Percentiles rank a stretch among this genome's conserved stretches.
Evolutionary conservation across 2,888 invertebrate species (phyloP).

Genomic region (Melipona bicolor): DNA sequence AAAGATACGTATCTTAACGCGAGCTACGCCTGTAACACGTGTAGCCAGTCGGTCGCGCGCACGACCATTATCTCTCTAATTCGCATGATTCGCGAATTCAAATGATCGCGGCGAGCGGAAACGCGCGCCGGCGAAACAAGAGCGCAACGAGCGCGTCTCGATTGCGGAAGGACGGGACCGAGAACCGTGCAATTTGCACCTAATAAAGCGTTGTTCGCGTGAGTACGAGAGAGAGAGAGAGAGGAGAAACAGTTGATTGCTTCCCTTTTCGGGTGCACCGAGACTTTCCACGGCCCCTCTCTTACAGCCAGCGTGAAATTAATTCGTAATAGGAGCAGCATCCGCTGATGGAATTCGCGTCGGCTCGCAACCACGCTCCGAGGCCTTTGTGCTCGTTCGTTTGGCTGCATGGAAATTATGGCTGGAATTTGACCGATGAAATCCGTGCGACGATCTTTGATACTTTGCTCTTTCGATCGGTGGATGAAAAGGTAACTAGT

Average conservation of each 20-base stretch:
- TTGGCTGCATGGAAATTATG: conserved; percentile 41
- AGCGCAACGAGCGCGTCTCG: conserved; percentile 28
- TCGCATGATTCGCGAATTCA: conserved; percentile 58
- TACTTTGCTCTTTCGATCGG: neutral
- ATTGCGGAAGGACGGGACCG: neutral
- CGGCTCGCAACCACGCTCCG: conserved; percentile 8
- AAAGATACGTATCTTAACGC: conserved; percentile 52
- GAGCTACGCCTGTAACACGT: conserved; percentile 40
- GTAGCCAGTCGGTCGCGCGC: conserved; percentile 20
- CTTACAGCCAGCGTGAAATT: conserved; percentile 37
- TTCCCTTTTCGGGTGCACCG: conserved; percentile 50
- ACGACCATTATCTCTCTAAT: conserved; percentile 43
- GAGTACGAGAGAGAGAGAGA: conserved; percentile 9
- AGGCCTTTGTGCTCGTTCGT: conserved; percentile 14
- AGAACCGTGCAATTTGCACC: conserved; percentile 71
- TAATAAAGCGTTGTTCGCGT: conserved; percentile 69
- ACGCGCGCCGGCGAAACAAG: conserved; percentile 35
- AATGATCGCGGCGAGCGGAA: conserved; percentile 51
- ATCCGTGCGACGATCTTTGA: conserved; percentile 34
- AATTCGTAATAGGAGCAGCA: conserved; percentile 39
- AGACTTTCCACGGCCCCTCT: conserved; percentile 46
- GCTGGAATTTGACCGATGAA: conserved; percentile 17
- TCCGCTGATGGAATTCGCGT: conserved; percentile 27
- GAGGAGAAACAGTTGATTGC: conserved; percentile 46
- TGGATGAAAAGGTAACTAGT: no score